These are phyloP conservation scores for Macrochelys suwanniensis DNA, from an alignment of 2,797 vertebrate genomes.

Conservation along the genomic window DNA sequence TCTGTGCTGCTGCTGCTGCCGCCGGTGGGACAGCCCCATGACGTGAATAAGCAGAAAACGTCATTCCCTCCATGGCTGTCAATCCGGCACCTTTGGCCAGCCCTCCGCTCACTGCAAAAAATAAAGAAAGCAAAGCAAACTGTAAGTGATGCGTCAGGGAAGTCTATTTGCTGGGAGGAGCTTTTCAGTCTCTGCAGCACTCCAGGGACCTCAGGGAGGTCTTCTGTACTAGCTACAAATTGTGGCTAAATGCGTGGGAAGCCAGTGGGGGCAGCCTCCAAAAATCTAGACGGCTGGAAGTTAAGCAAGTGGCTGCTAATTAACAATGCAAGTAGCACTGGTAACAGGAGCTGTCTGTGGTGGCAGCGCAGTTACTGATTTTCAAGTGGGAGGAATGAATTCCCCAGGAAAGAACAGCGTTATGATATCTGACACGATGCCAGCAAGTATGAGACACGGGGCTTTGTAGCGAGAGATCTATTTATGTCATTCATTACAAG, in stretches of 20 bases:
- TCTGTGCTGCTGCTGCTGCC: neutral
- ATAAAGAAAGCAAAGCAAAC: neutral
- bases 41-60: neutral
- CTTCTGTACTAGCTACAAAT: neutral
- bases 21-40: neutral
- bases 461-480: conserved; percentile 5
- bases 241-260: neutral
- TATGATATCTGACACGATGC: conserved; percentile 4
- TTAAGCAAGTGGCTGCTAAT: neutral
- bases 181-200: neutral
- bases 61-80: neutral
- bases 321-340: conserved; percentile 19
- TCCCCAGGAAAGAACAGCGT: neutral
- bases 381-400: conserved; percentile 38
- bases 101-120: neutral
- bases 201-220: neutral
- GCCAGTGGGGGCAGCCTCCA: neutral
- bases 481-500: neutral
- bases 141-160: neutral
- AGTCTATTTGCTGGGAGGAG: neutral
- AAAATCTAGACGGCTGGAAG: conserved; percentile 17
- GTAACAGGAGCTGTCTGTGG: neutral
- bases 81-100: neutral
- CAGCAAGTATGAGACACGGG: neutral
- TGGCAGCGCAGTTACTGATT: neutral